Evolutionary conservation across 2,888 invertebrate genomes (phyloP), one percentile per base, ranked within the genome.

Genomic region (Caenorhabditis sp.): DNA sequence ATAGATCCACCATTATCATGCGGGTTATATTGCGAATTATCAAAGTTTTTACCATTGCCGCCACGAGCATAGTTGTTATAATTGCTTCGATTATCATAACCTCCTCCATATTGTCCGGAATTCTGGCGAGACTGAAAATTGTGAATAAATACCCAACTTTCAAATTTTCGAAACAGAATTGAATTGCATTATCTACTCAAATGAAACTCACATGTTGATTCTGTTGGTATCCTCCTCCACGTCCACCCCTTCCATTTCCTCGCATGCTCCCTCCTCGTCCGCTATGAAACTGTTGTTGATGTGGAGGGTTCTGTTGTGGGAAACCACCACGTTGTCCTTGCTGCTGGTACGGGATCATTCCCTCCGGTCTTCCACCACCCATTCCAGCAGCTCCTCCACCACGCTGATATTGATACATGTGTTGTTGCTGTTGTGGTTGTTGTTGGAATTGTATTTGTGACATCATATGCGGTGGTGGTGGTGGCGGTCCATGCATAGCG

Each of bases 61-160:
- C 21, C 26, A 8, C n/a, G 58, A 20, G 7, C 21, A 58, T 31
- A 23, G 14, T 58, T 20, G n/a, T 26, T 36, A 31, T 25, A 38
- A 14, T 63, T 53, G 26, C 62, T 54, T 8, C 26, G 57, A 65
- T 65, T 17, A 20, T 58, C 27, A 8, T 52, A 12, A 7, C 58
- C 50, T 8, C 60, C 57, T 23, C 49, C 60, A 57, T 50, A 63
- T 31, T 71, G 59, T 8, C 60, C 27, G 2, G 70, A 71, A 23
- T 73, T 73, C 20, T 73, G 72, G 36, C 72, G 72, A 12, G 72
- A 65, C 50, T 73, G 65, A 5, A 54, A 27, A 25, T 59, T 31
- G 31, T 31, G 5, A 7, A 10, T 31, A 10, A 10, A 10, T 4
- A 10, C 31, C 5, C 2, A n/a, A 17, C 3, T 58, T 36, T 25